Percentiles rank a stretch among this genome's conserved stretches.
These are phyloP conservation scores for Caenorhabditis japonica DNA, from an alignment of 2,888 invertebrate species.

Conservation along the genomic window DNA sequence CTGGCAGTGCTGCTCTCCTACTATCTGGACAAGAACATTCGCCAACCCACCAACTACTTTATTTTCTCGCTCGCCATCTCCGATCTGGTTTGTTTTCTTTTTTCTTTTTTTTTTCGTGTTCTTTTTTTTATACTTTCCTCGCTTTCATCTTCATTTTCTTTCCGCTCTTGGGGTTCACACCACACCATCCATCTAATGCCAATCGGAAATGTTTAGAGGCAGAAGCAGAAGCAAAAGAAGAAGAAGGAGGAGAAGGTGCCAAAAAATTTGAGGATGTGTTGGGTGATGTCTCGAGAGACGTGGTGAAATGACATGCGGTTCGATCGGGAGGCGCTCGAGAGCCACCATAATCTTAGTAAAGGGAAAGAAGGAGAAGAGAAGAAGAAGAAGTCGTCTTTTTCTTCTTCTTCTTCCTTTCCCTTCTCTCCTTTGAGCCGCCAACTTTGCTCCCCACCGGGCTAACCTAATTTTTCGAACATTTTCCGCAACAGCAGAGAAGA, in stretches of 20 bases:
- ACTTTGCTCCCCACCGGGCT: conserved; percentile 4
- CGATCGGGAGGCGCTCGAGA: background rate
- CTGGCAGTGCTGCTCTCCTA: conserved; percentile 82
- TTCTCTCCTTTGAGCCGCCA: conserved; percentile 17
- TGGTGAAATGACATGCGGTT: conserved; percentile 52
- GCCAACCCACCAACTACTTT: conserved; percentile 99
- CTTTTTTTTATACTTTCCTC: too few relatives aligned
- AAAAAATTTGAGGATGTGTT: conserved; percentile 14
- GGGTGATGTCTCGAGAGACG: conserved; percentile 54
- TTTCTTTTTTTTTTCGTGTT: conserved; percentile 4
- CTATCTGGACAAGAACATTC: conserved; percentile 79
- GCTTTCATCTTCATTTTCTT: too few relatives aligned
- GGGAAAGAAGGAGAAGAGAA: too few relatives aligned
- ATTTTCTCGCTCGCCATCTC: conserved; percentile 96
- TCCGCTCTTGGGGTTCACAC: background rate
- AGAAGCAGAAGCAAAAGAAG: background rate
- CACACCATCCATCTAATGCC: too few relatives aligned
- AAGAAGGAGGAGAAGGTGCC: conserved; percentile 1
- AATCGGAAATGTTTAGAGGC: too few relatives aligned
- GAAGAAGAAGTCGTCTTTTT: conserved; percentile 17
- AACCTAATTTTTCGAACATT: conserved; percentile 56
- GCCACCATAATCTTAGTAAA: conserved; percentile 38
- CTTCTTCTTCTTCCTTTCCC: conserved; percentile 18
- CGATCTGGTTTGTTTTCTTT: conserved; percentile 78
- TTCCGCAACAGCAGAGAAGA: conserved; percentile 19